A percentile compares a stretch with the other conserved stretches of the same genome.
Conservation (phyloP, 2,888 invertebrate species). For the Mythimna impura region DNA sequence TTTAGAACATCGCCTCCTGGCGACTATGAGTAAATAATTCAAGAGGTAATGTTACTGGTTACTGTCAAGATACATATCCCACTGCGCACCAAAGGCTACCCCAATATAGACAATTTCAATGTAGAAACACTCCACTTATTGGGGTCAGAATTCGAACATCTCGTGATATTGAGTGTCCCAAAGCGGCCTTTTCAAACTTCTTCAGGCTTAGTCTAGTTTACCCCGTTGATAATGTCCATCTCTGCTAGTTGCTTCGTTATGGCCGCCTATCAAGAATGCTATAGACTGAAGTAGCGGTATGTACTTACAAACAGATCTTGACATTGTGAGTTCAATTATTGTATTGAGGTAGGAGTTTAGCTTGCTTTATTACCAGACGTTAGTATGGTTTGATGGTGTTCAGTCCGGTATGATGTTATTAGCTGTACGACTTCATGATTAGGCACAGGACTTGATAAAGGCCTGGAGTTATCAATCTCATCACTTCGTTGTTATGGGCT, state of each 20-base stretch:
- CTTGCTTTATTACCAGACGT: conserved; percentile 20
- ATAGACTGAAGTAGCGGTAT: conserved; percentile 54
- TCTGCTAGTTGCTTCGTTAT: conserved; percentile 13
- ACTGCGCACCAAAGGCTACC: too few relatives aligned
- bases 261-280: conserved; percentile 21
- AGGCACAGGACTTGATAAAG: neutral
- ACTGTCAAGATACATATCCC: too few relatives aligned
- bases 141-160: too few relatives aligned
- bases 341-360: conserved; percentile 8
- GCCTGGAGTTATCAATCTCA: conserved; percentile 11
- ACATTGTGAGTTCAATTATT: conserved; percentile 42
- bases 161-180: too few relatives aligned
- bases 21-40: too few relatives aligned
- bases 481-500: neutral
- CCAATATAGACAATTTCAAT: too few relatives aligned
- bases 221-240: neutral
- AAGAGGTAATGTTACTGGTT: too few relatives aligned
- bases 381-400: conserved; percentile 24
- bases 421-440: conserved; percentile 7
- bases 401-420: neutral
- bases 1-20: too few relatives aligned
- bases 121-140: too few relatives aligned
- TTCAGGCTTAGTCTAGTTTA: too few relatives aligned
- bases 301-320: conserved; percentile 48
- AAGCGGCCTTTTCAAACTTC: too few relatives aligned